These are phyloP conservation scores for Limanda limanda DNA, from an alignment of 2,113 vertebrate genomes.

Conservation along the genomic window DNA sequence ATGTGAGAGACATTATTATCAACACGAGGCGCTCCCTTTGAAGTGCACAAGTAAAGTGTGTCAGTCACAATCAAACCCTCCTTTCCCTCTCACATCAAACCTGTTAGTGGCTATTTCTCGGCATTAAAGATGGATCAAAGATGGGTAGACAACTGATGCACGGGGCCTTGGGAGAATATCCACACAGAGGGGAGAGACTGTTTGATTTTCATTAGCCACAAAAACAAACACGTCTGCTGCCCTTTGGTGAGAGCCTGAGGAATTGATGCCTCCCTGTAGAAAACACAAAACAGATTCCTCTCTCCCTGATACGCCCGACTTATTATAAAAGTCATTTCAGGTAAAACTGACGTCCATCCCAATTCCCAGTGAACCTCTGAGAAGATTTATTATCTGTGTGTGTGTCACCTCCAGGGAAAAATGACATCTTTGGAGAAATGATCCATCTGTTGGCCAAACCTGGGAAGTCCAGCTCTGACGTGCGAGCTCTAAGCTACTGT, in stretches of 20 bases:
- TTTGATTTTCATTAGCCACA: constrained; percentile 57
- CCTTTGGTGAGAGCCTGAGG: constrained; percentile 34
- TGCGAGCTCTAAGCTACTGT: constrained; percentile 96
- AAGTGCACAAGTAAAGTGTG: constrained; percentile 50
- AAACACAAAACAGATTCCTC: constrained; percentile 17
- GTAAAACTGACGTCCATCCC: background rate
- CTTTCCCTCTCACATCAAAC: constrained; percentile 63
- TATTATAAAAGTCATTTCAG: constrained; percentile 6
- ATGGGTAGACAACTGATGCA: constrained; percentile 48
- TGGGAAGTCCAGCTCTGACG: constrained; percentile 96
- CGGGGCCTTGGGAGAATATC: constrained; percentile 54
- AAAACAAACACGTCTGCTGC: constrained; percentile 57
- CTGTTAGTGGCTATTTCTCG: constrained; percentile 47
- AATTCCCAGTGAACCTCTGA: background rate
- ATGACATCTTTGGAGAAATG: constrained; percentile 99
- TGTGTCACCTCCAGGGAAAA: constrained; percentile 87
- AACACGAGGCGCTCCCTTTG: constrained; percentile 45
- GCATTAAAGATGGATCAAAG: constrained; percentile 74
- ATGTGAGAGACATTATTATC: constrained; percentile 20
- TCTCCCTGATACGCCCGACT: background rate
- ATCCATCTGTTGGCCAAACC: constrained; percentile 95
- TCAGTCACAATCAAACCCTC: constrained; percentile 53
- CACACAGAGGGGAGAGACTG: constrained; percentile 29
- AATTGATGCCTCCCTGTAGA: constrained; percentile 23
- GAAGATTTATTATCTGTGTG: background rate